These are phyloP conservation scores for Tribolium freemani DNA, from an alignment of 2,888 invertebrate genomes.

Conservation along the genomic window DNA sequence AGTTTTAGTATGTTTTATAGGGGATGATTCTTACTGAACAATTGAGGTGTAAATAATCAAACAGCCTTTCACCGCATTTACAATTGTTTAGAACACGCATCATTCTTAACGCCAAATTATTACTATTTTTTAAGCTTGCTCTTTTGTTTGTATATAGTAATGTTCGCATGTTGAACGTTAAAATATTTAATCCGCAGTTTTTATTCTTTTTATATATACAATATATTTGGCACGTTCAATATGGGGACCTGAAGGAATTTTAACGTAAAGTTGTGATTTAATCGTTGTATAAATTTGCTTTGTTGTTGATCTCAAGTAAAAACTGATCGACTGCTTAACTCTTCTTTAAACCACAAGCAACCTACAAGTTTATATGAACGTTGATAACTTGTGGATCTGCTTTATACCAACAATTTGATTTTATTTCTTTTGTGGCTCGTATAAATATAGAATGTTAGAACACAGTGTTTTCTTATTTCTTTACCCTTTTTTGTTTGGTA, in stretches of 20 bases:
- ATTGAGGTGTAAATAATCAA: conserved; percentile 53
- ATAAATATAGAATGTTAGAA: conserved; percentile 61
- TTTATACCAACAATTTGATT: conserved; percentile 54
- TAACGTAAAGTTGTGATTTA: conserved; percentile 62
- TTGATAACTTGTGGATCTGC: conserved; percentile 45
- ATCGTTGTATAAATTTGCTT: conserved; percentile 64
- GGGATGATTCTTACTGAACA: conserved; percentile 50
- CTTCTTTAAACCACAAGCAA: conserved; percentile 38
- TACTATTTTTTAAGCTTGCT: conserved; percentile 55
- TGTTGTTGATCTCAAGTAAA: conserved; percentile 66
- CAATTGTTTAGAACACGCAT: conserved; percentile 54
- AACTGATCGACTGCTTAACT: conserved; percentile 63
- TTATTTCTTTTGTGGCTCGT: conserved; percentile 60
- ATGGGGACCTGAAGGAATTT: conserved; percentile 46
- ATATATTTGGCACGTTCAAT: conserved; percentile 47
- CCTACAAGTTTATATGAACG: conserved; percentile 40
- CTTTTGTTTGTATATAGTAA: conserved; percentile 45
- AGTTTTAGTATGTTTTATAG: conserved; percentile 52
- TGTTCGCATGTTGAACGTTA: conserved; percentile 48
- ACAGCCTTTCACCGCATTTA: conserved; percentile 52
- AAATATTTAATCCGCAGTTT: conserved; percentile 32
- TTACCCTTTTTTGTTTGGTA: conserved; percentile 44
- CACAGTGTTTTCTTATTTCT: conserved; percentile 55
- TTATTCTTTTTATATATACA: conserved; percentile 26
- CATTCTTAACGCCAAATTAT: conserved; percentile 57